A percentile compares a stretch with the other conserved stretches of the same genome.
Evolutionary conservation across 2,888 invertebrate species (phyloP).

Genomic region (Cheilosia urbana): DNA sequence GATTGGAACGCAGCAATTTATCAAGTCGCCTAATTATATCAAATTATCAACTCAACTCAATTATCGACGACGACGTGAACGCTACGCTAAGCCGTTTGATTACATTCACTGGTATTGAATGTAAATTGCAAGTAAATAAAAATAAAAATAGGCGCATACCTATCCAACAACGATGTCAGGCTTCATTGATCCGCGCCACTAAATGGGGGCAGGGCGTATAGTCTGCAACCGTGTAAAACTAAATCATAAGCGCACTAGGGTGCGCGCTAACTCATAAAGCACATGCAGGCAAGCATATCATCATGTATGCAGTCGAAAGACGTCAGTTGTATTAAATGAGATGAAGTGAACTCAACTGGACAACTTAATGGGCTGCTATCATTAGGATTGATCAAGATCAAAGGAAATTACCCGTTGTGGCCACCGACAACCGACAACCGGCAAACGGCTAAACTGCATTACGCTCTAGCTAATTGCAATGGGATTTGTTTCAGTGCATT

Average conservation of each 20-base stretch:
- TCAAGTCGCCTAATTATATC: conserved; percentile 50
- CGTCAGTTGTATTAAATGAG: conserved; percentile 22
- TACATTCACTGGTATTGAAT: conserved; percentile 14
- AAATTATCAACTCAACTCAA: conserved; percentile 56
- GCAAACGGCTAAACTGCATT: neutral
- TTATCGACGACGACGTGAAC: conserved; percentile 13
- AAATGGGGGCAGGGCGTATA: conserved; percentile 33
- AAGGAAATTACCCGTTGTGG: conserved; percentile 11
- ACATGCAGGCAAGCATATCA: neutral
- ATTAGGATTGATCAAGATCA: conserved; percentile 36
- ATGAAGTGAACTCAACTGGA: conserved; percentile 43
- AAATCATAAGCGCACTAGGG: conserved; percentile 22
- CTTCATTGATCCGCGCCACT: conserved; percentile 40
- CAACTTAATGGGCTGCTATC: conserved; percentile 51
- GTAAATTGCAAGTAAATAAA: conserved; percentile 11
- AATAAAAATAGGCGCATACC: neutral
- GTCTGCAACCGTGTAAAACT: conserved; percentile 26
- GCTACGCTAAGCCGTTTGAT: conserved; percentile 17
- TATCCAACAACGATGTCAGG: conserved; percentile 21
- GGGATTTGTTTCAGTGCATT: conserved; percentile 4
- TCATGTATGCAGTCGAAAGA: conserved; percentile 3
- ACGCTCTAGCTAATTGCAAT: conserved; percentile 9
- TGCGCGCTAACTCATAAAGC: conserved; percentile 8
- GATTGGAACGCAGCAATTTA: conserved; percentile 3
- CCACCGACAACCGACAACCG: neutral